Evolutionary conservation across 2,888 invertebrate genomes (phyloP), one percentile per base, ranked within the genome.

Genomic region (Eilema caniola): DNA sequence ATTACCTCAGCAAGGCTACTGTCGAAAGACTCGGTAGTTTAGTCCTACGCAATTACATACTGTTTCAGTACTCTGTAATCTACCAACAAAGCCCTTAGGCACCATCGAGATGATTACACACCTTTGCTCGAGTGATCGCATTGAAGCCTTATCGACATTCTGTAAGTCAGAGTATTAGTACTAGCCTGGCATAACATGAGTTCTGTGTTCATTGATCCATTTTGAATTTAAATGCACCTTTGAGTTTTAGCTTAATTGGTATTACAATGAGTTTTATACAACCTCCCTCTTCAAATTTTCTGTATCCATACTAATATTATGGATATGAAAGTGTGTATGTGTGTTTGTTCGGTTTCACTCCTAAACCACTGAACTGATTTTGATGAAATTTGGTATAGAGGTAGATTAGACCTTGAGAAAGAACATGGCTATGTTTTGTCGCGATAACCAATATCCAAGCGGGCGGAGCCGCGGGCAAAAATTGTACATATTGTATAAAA

Each of bases 21-120:
- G 20, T 53, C 8, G n/a, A 53, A 53, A 53, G 53, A 53, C 53
- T 59, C 24, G 14, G 14, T 3, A 24, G 12, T 25, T 25, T 20
- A 61, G 16, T 31, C 31, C 31, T 61, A 20, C 20, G 12, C 63
- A 47, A 47, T 63, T 63, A 63, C 41, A 16, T 25, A 63, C 12
- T 12, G 47, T 47, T 16, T n/a, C 25, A n/a, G 47, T 25, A 4
- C 25, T 47, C 63, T 63, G 47, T 63, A 63, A 63, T 63, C 63
- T 24, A 5, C 28, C 47, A 16, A 25, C 67, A 47, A 67, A 62
- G 67, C 33, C 61, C 28, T 41, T 16, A 63, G 63, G 77, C 23
- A 20, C 66, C 33, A 66, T 75, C 20, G 53, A 67, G 37, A 70
- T 69, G 68, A 76, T 79, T 79, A 67, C 70, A 78, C 66, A 75